Evolutionary conservation across 2,797 vertebrate genomes (phyloP).

Genomic region (Sebastes hubbsi): DNA sequence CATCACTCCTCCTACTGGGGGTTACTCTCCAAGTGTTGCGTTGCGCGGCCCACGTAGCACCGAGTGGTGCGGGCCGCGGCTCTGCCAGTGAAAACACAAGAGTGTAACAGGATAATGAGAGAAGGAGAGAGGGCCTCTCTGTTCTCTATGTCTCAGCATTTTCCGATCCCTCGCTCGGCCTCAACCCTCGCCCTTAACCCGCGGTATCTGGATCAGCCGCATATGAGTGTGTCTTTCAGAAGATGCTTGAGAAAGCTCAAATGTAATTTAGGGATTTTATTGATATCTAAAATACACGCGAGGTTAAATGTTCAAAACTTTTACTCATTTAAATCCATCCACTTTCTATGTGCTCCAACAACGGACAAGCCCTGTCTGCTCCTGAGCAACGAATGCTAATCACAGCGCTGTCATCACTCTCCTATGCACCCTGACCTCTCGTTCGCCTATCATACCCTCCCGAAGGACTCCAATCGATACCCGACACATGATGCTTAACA

Average conservation of each 20-base stretch:
- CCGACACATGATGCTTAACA: slow-evolving; percentile 46
- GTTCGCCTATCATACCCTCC: slow-evolving; percentile 29
- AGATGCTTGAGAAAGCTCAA: background rate
- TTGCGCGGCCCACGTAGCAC: slow-evolving; percentile 53
- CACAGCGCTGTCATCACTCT: slow-evolving; percentile 42
- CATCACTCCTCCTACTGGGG: slow-evolving; percentile 57
- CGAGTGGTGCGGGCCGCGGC: slow-evolving; percentile 24
- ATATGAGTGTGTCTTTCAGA: slow-evolving; percentile 3
- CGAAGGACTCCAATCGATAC: slow-evolving; percentile 39
- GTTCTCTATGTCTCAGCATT: slow-evolving; percentile 67
- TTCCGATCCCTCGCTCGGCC: slow-evolving; percentile 48
- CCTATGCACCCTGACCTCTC: slow-evolving; percentile 35
- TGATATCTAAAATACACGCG: background rate
- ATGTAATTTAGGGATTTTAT: background rate
- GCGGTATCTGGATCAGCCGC: slow-evolving; percentile 27
- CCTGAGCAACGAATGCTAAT: slow-evolving; percentile 15
- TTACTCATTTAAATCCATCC: background rate
- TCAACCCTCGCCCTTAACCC: slow-evolving; percentile 33
- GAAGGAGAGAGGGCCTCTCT: slow-evolving; percentile 61
- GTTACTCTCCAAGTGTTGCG: slow-evolving; percentile 50
- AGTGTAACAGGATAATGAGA: slow-evolving; percentile 79
- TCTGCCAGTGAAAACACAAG: slow-evolving; percentile 79
- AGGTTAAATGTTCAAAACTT: background rate
- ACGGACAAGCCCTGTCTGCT: background rate
- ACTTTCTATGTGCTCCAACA: background rate